A percentile compares a stretch with the other conserved stretches of the same genome.
These are phyloP conservation scores for Nansenia antarctica DNA, from an alignment of 2,113 vertebrate genomes.

Conservation along the genomic window DNA sequence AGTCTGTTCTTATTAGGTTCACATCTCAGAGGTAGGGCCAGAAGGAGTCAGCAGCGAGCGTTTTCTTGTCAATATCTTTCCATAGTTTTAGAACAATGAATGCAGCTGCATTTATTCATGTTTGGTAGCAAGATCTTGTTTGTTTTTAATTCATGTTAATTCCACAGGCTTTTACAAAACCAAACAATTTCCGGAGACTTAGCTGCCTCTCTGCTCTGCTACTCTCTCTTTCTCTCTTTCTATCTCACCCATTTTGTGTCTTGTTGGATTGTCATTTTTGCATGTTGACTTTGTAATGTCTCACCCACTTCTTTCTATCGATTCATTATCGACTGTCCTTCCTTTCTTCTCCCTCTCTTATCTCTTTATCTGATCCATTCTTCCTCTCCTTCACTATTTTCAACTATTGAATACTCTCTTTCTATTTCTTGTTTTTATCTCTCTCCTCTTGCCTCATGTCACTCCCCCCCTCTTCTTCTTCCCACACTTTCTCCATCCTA, in stretches of 20 bases:
- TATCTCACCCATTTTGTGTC: background rate
- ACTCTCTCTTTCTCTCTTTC: background rate
- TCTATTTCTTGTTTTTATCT: background rate
- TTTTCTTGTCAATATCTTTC: background rate
- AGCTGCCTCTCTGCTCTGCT: background rate
- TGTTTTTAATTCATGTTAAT: background rate
- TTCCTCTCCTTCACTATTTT: background rate
- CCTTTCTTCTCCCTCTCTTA: background rate
- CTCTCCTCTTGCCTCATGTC: background rate
- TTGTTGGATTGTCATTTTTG: constrained; percentile 7
- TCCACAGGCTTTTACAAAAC: background rate
- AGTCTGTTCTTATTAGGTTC: no score
- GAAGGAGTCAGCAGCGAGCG: background rate
- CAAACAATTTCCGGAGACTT: background rate
- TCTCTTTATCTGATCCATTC: background rate
- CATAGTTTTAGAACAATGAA: background rate
- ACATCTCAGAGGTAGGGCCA: background rate
- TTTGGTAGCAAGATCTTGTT: background rate
- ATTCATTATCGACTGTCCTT: constrained; percentile 17
- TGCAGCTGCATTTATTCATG: background rate
- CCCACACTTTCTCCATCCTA: background rate
- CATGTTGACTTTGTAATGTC: constrained; percentile 7
- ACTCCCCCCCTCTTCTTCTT: background rate
- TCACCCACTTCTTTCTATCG: constrained; percentile 6
- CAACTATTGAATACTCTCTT: background rate